These are phyloP conservation scores for Aldrovandia affinis DNA, from an alignment of 2,797 vertebrate species.

Conservation along the genomic window DNA sequence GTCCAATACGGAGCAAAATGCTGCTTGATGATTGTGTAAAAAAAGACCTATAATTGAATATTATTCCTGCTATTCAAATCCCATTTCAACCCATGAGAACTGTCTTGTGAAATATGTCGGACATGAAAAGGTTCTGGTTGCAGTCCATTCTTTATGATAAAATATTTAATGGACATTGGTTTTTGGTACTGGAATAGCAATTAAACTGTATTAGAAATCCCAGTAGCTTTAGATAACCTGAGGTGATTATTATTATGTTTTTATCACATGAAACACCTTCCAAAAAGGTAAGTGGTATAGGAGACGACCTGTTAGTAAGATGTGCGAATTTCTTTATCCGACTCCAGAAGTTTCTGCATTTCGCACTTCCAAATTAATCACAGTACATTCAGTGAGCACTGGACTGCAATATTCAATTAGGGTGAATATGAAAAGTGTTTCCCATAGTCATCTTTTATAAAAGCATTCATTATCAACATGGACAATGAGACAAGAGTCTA, in stretches of 20 bases:
- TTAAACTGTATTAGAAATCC: neutral
- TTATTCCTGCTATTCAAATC: neutral
- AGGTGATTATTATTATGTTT: too few relatives aligned
- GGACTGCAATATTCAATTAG: neutral
- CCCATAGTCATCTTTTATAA: neutral
- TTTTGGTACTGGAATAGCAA: neutral
- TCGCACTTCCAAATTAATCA: neutral
- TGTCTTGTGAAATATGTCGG: neutral
- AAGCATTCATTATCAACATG: neutral
- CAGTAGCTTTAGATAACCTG: neutral
- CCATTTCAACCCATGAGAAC: neutral
- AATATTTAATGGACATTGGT: slow-evolving; percentile 20
- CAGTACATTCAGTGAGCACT: neutral
- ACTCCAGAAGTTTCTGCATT: too few relatives aligned
- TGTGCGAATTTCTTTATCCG: too few relatives aligned
- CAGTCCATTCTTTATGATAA: neutral
- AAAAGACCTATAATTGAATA: neutral
- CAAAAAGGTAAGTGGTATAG: neutral
- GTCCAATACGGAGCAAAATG: neutral
- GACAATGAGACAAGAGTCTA: neutral
- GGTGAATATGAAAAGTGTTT: slow-evolving; percentile 1
- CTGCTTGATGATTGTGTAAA: neutral
- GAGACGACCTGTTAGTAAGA: neutral
- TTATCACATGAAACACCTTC: neutral
- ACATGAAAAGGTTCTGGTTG: neutral